Conservation (phyloP, 2,888 invertebrate species). For the Papilio gigon region DNA sequence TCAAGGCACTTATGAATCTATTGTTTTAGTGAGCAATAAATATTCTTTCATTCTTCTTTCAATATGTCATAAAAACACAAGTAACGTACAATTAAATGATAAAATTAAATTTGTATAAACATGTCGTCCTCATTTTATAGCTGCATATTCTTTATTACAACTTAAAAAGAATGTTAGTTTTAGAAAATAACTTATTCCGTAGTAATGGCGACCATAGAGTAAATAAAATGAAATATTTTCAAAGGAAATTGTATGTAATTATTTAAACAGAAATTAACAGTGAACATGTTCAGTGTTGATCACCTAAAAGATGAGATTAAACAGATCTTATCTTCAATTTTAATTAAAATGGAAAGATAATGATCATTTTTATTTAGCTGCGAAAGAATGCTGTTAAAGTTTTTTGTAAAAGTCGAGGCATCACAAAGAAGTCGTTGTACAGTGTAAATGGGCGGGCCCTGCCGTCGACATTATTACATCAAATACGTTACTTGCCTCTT, state of each 20-base stretch:
- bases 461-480: constrained; percentile 10
- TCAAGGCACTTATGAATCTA: no score
- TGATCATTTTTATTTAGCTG: constrained; percentile 5
- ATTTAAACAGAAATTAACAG: background rate
- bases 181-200: no score
- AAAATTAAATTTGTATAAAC: no score
- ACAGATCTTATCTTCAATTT: background rate
- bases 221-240: no score
- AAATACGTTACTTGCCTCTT: background rate
- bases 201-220: no score
- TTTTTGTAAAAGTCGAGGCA: constrained; percentile 13
- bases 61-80: no score
- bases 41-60: no score
- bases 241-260: background rate
- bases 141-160: no score
- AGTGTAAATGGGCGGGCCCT: constrained; percentile 12
- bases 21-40: no score
- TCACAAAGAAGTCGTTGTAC: constrained; percentile 9
- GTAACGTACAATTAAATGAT: no score
- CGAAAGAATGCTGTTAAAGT: constrained; percentile 5
- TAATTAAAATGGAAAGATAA: constrained; percentile 12
- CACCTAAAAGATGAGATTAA: background rate
- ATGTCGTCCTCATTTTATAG: no score
- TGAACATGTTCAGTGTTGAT: background rate
- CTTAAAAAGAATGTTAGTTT: no score